phyloP scores from a whole-genome alignment of 2,113 vertebrate species.

The Leucopsar rothschildi region DNA sequence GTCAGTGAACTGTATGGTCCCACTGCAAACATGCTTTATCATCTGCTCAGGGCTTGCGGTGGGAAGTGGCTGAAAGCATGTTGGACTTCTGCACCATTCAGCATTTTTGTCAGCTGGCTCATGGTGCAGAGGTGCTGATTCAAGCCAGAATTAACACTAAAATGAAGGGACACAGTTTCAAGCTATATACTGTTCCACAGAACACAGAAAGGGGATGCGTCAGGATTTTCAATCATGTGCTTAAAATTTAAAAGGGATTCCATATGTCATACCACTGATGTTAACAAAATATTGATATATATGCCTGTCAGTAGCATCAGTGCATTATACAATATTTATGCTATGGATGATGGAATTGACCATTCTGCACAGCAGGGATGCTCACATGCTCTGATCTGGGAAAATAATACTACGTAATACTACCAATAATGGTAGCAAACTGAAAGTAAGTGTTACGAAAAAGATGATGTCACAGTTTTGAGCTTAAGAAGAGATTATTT shows the following conservation, averaged over 20 bases:
- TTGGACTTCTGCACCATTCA: constrained; percentile 30
- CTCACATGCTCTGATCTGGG: neutral
- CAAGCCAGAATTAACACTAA: constrained; percentile 53
- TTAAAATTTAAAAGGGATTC: constrained; percentile 48
- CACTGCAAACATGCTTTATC: neutral
- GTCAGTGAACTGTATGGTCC: neutral
- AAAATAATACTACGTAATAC: neutral
- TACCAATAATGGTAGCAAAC: neutral
- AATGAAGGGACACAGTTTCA: constrained; percentile 16
- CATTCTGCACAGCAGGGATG: neutral
- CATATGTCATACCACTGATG: neutral
- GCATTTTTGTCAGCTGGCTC: constrained; percentile 40
- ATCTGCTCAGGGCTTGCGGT: neutral
- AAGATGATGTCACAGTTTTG: neutral
- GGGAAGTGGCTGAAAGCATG: neutral
- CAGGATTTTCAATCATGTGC: constrained; percentile 48
- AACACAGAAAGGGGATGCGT: constrained; percentile 1
- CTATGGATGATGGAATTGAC: neutral
- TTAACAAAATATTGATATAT: neutral
- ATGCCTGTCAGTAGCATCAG: neutral
- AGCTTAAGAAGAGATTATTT: neutral
- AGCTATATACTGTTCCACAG: constrained; percentile 6
- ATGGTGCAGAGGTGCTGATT: neutral
- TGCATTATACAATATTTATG: neutral
- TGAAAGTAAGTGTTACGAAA: neutral